A percentile compares a stretch with the other conserved stretches of the same genome.
phyloP scores from a whole-genome alignment of 2,113 vertebrate genomes.

The Semnopithecus entellus region DNA sequence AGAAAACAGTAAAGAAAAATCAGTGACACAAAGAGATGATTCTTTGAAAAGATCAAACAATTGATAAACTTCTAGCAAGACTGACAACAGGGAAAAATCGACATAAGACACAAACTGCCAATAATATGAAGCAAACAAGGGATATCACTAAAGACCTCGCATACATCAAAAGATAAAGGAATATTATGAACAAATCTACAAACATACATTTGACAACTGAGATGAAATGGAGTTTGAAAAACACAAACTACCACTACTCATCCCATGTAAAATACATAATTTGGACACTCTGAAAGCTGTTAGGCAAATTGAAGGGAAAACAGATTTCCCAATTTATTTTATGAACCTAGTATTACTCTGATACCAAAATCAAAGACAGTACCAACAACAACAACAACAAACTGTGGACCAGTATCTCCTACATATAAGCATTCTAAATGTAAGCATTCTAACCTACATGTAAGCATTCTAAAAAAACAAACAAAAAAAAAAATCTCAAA shows the following conservation, averaged over 20 bases:
- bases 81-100: background rate
- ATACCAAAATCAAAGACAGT: background rate
- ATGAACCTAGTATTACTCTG: background rate
- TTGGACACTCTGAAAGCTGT: background rate
- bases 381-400: too few relatives aligned
- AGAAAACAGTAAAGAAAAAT: background rate
- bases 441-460: too few relatives aligned
- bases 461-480: too few relatives aligned
- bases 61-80: background rate
- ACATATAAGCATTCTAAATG: too few relatives aligned
- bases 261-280: background rate
- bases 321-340: background rate
- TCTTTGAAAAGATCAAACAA: slow-evolving; percentile 10
- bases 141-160: background rate
- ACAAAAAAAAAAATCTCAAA: too few relatives aligned
- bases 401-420: too few relatives aligned
- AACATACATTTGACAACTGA: background rate
- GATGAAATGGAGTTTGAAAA: background rate
- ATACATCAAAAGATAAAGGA: background rate
- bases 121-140: background rate
- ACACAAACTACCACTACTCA: background rate
- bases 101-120: background rate
- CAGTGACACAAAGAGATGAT: background rate
- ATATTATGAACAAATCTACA: background rate
- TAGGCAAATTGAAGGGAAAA: background rate